A percentile compares a stretch with the other conserved stretches of the same genome.
Evolutionary conservation across 2,888 invertebrate genomes (phyloP).

Genomic region (Xylocampa areola): DNA sequence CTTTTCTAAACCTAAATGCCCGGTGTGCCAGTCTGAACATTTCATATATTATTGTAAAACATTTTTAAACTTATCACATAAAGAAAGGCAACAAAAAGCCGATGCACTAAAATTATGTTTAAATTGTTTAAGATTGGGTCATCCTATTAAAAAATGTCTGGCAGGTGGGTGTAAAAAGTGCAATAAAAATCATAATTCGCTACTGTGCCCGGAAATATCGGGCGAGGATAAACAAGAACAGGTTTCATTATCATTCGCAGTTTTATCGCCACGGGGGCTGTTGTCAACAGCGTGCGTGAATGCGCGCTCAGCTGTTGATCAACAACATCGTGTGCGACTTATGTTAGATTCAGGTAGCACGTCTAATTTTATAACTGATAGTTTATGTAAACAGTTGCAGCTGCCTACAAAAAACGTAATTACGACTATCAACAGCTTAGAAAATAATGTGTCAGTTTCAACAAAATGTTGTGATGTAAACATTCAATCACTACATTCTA

Average conservation of each 20-base stretch:
- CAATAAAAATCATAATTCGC: neutral
- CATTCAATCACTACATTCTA: neutral
- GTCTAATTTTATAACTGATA: neutral
- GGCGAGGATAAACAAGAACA: neutral
- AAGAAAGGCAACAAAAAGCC: neutral
- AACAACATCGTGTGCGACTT: neutral
- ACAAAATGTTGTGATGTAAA: constrained; percentile 1
- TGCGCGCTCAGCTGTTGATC: neutral
- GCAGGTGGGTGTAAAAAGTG: neutral
- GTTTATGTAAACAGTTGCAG: neutral
- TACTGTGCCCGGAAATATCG: neutral
- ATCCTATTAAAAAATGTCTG: neutral
- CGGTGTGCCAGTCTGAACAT: neutral
- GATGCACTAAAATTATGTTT: neutral
- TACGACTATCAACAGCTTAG: neutral
- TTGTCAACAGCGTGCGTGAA: neutral
- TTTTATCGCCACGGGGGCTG: neutral
- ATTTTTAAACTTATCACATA: too few species aligned
- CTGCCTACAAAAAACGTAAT: constrained; percentile 1
- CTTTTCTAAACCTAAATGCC: neutral
- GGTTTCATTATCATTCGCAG: neutral
- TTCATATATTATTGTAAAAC: neutral
- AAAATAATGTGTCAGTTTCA: constrained; percentile 1
- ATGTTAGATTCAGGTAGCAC: neutral
- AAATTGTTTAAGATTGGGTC: neutral